A percentile compares a stretch with the other conserved stretches of the same genome.
Evolutionary conservation across 1,140 invertebrate species (phyloP).

Genomic region (Euglossa dilemma): DNA sequence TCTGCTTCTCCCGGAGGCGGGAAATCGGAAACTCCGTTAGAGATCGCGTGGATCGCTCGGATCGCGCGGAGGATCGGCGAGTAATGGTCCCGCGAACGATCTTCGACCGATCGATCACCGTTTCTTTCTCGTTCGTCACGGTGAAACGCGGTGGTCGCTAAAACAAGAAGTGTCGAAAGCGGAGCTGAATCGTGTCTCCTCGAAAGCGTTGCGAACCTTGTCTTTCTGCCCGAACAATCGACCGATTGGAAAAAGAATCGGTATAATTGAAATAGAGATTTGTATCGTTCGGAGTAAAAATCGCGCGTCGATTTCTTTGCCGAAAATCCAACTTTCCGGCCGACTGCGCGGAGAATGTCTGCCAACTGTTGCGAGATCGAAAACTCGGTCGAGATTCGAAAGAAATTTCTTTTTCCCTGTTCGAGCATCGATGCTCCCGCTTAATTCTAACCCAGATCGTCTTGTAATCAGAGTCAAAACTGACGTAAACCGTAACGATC

Average conservation of each 20-base stretch:
- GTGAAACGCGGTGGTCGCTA: constrained; percentile 6
- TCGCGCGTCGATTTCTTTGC: background rate
- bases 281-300: background rate
- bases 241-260: background rate
- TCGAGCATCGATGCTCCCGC: background rate
- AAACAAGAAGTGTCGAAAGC: constrained; percentile 28
- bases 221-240: background rate
- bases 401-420: background rate
- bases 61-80: background rate
- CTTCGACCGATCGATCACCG: background rate
- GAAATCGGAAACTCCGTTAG: constrained; percentile 18
- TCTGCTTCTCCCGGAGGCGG: background rate
- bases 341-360: background rate
- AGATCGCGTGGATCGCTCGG: background rate
- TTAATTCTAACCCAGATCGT: background rate
- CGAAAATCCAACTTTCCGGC: background rate
- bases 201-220: constrained; percentile 25
- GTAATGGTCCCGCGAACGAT: background rate
- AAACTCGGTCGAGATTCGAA: background rate
- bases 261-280: background rate
- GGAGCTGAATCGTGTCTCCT: background rate
- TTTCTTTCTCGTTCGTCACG: background rate
- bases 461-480: too few species aligned
- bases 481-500: too few species aligned
- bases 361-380: background rate